These are phyloP conservation scores for Drosophila rhopaloa DNA, from an alignment of 1,140 invertebrate genomes.

Conservation along the genomic window DNA sequence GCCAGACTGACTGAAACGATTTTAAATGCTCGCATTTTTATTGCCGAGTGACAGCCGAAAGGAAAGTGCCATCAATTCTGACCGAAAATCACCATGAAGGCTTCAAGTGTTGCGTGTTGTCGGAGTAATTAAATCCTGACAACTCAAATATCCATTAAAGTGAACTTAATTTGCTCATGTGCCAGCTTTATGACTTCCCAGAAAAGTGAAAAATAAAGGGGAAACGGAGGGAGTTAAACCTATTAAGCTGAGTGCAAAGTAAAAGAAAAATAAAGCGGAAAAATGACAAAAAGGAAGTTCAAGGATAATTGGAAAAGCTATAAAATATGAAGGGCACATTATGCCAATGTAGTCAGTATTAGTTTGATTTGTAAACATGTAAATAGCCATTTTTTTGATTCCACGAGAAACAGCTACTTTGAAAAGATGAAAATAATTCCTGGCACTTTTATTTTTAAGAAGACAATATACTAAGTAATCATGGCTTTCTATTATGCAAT, in stretches of 20 bases:
- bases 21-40: slow-evolving; percentile 18
- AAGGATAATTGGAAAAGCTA: too few species aligned
- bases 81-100: slow-evolving; percentile 32
- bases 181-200: slow-evolving; percentile 36
- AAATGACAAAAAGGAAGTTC: too few species aligned
- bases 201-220: slow-evolving; percentile 1
- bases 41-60: slow-evolving; percentile 46
- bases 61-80: slow-evolving; percentile 47
- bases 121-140: slow-evolving; percentile 61
- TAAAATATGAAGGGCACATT: too few species aligned
- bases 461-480: too few species aligned
- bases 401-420: too few species aligned
- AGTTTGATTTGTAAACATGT: too few species aligned
- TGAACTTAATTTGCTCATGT: slow-evolving; percentile 56
- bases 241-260: slow-evolving; percentile 26
- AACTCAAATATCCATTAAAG: slow-evolving; percentile 49
- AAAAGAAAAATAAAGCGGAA: slow-evolving; percentile 7
- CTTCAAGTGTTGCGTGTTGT: slow-evolving; percentile 60
- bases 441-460: too few species aligned
- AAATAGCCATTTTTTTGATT: too few species aligned
- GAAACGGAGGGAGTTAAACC: slow-evolving; percentile 17
- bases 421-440: too few species aligned
- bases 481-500: too few species aligned
- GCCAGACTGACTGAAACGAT: background rate
- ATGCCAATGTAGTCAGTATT: too few species aligned